phyloP scores from a whole-genome alignment of 2,113 vertebrate genomes.

The Crotalus viridis region DNA sequence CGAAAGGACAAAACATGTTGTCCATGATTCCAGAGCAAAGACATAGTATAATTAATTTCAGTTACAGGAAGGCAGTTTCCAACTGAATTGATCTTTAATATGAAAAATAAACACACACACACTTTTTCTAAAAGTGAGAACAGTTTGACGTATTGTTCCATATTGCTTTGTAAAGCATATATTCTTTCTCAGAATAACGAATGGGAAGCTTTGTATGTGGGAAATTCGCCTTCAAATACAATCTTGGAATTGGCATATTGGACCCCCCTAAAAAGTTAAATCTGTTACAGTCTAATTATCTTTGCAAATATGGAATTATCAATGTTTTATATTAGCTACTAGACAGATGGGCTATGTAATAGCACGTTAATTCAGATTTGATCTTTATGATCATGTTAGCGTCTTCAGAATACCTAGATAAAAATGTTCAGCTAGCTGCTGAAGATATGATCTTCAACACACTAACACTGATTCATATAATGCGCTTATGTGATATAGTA shows the following conservation, averaged over 20 bases:
- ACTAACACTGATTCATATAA: neutral
- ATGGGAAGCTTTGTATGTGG: neutral
- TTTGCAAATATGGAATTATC: neutral
- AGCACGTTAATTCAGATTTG: neutral
- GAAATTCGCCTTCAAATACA: neutral
- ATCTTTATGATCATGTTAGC: neutral
- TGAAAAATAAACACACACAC: neutral
- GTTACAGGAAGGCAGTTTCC: neutral
- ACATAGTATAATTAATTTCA: neutral
- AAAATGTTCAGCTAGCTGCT: neutral
- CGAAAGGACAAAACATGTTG: neutral
- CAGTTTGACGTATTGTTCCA: neutral
- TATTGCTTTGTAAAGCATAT: neutral
- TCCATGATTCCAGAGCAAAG: neutral
- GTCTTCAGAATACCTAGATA: neutral
- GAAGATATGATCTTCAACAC: neutral
- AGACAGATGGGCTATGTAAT: neutral
- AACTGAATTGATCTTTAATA: neutral
- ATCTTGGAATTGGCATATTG: neutral
- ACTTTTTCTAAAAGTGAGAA: neutral
- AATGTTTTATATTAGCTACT: neutral
- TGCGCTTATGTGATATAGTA: neutral
- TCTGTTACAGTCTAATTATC: neutral
- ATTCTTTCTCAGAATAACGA: neutral
- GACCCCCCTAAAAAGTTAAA: neutral